phyloP scores from a whole-genome alignment of 2,113 vertebrate genomes.

The Galemys pyrenaicus region DNA sequence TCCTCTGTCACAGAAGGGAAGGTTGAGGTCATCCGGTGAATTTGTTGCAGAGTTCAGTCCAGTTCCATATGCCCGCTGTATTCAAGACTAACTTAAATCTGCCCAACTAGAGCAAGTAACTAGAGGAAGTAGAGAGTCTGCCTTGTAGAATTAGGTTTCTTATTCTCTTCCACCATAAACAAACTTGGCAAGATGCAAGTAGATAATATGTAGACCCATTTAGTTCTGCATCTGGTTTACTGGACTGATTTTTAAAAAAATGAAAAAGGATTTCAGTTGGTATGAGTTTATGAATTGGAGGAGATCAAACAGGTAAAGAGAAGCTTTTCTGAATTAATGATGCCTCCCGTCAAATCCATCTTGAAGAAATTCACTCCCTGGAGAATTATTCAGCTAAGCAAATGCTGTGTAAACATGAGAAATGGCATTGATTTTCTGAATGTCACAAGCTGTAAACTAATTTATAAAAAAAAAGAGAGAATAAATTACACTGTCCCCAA shows the following conservation, averaged over 20 bases:
- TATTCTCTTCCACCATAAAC: background rate
- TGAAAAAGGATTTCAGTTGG: background rate
- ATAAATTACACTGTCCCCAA: background rate
- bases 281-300: background rate
- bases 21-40: background rate
- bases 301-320: background rate
- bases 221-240: background rate
- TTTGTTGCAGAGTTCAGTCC: background rate
- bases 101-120: background rate
- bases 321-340: conserved; percentile 5
- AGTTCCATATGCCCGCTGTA: background rate
- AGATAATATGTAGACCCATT: background rate
- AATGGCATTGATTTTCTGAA: conserved; percentile 41
- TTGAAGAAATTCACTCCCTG: background rate
- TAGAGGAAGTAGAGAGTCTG: too few species aligned
- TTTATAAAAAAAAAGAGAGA: conserved; percentile 37
- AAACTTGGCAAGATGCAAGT: background rate
- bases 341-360: background rate
- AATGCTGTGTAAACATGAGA: conserved; percentile 30
- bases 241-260: background rate
- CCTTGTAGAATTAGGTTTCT: background rate
- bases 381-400: conserved; percentile 1
- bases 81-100: background rate
- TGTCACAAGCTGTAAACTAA: conserved; percentile 29
- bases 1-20: background rate